Evolutionary conservation across 2,797 vertebrate genomes (phyloP), one percentile per base, ranked within the genome.

Genomic region (Tachyglossus aculeatus): DNA sequence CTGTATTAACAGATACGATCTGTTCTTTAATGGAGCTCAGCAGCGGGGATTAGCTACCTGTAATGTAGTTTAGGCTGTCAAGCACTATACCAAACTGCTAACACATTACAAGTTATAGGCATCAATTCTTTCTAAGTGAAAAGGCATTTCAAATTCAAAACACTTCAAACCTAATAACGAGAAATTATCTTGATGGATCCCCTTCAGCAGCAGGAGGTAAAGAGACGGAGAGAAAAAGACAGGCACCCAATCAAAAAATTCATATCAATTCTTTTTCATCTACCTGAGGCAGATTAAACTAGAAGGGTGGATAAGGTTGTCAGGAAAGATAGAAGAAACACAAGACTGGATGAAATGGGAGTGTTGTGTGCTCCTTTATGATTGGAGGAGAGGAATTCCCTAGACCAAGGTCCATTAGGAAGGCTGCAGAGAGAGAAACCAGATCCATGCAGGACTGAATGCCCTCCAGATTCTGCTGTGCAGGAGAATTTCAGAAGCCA

Each of bases 91-190:
- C 10, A 82, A 88, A 80, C 86, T 73, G 80, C 65, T 67, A 89
- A 85, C 82, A 71, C 88, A 88, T 90, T 92, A 81, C 88, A 91
- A 84, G 76, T 84, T 89, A 90, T 19, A 87, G 86, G 86, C 90
- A 92, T 90, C 91, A 91, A 89, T 92, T 91, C 88, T 90, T 85
- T 71, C 85, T 86, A 88, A 88, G 89, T 89, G 89, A 91, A 91
- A 90, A 92, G 84, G 78, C 87, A 91, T 92, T 92, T 90, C 83
- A 86, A 81, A 92, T 91, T 91, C 89, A 90, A 92, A 92, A 92
- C 88, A 90, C 88, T 92, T 92, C 88, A 90, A 67, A 83, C 78
- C 71, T 90, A 91, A 89, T 92, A 90, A 89, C 47, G 18, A 88
- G 82, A 89, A 91, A 92, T 93, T 92, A 91, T 90, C 78, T 77